Percentiles rank a stretch among this genome's conserved stretches.
Evolutionary conservation across 1,140 invertebrate species (phyloP).

Genomic region (Centruroides sculpturatus): DNA sequence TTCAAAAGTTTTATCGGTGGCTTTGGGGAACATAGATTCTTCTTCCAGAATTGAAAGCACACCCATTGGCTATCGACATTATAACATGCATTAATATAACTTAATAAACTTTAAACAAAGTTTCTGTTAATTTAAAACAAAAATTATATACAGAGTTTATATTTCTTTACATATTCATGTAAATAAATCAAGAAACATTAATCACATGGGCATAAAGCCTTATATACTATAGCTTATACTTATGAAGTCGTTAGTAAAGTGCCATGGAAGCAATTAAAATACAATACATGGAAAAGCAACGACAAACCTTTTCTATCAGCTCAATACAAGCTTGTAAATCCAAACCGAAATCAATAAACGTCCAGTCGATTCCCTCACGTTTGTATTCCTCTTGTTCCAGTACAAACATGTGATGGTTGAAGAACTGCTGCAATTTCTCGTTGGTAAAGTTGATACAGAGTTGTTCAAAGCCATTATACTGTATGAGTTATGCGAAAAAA

Average conservation of each 20-base stretch:
- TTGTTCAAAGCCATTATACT: constrained; percentile 99
- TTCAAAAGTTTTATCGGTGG: constrained; percentile 93
- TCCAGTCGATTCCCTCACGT: constrained; percentile 94
- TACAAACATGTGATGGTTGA: constrained; percentile 99
- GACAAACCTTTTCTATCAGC: constrained; percentile 91
- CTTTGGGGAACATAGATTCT: constrained; percentile 99
- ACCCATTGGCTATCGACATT: constrained; percentile 76
- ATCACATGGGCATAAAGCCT: no score
- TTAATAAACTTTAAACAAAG: not conserved
- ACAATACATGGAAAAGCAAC: no score
- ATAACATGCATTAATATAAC: not conserved
- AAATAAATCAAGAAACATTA: no score
- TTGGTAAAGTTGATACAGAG: constrained; percentile 99
- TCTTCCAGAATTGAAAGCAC: constrained; percentile 99
- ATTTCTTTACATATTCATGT: no score
- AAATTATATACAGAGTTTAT: not conserved
- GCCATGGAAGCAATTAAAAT: no score
- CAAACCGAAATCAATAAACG: constrained; percentile 99
- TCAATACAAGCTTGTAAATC: constrained; percentile 97
- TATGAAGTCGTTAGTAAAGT: no score
- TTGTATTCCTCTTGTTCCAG: constrained; percentile 99
- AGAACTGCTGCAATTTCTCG: constrained; percentile 99
- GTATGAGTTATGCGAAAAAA: constrained; percentile 22
- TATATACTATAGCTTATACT: no score
- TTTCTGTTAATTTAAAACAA: not conserved